Conservation (phyloP, 2,113 vertebrate genomes). For the Bungarus multicinctus region DNA sequence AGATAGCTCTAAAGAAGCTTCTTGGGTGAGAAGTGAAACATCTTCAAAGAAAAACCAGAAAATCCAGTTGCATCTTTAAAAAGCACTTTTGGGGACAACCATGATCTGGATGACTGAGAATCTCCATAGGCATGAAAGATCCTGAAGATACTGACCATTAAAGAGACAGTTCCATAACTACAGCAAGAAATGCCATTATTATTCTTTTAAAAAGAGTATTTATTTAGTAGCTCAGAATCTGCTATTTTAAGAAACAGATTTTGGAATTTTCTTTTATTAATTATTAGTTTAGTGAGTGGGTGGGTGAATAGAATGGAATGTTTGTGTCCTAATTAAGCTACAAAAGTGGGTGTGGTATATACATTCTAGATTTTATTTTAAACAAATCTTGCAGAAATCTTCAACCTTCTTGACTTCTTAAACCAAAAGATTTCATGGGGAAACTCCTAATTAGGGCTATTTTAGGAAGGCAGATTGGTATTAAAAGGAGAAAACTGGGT, state of each 20-base stretch:
- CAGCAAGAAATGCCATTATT: neutral
- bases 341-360: neutral
- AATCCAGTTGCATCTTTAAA: no score
- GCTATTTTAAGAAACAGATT: neutral
- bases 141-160: neutral
- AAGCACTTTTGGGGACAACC: no score
- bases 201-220: neutral
- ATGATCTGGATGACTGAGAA: no score
- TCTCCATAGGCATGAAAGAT: no score
- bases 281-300: neutral
- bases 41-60: no score
- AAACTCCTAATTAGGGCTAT: neutral
- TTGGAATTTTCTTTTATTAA: neutral
- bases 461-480: neutral
- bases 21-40: no score
- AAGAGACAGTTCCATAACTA: neutral
- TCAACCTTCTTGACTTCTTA: neutral
- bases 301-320: neutral
- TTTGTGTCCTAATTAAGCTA: neutral
- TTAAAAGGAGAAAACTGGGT: neutral
- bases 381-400: neutral
- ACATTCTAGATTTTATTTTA: neutral
- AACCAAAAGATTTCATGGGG: neutral
- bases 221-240: neutral
- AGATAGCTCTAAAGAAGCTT: no score